Evolutionary conservation across 2,797 vertebrate genomes (phyloP).

Genomic region (Capromys pilorides): DNA sequence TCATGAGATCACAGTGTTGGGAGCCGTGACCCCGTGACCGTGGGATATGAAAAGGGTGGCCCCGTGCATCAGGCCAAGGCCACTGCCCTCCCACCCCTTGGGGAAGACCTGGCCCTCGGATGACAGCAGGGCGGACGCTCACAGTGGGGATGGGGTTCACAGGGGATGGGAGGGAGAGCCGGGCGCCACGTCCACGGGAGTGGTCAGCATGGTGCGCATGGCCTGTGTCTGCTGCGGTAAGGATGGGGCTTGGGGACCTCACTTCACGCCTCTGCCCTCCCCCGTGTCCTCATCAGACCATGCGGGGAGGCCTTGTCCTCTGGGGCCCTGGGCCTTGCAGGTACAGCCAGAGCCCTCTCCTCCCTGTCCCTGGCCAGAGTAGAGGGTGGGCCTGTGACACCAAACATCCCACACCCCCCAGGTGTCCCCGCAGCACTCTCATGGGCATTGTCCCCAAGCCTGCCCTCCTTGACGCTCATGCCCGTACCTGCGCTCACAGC

Average conservation of each 20-base stretch:
- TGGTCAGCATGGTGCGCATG: neutral
- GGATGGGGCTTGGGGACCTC: neutral
- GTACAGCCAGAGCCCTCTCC: neutral
- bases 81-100: no score
- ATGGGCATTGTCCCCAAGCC: neutral
- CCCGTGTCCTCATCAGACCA: neutral
- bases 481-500: accelerated
- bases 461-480: neutral
- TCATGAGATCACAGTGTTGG: neutral
- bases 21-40: neutral
- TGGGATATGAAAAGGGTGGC: accelerated
- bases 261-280: neutral
- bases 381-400: no score
- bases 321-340: neutral
- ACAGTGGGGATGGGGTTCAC: neutral
- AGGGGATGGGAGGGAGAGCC: neutral
- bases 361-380: neutral
- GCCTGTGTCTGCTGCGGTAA: neutral
- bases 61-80: neutral
- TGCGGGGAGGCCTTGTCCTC: neutral
- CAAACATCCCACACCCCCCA: neutral
- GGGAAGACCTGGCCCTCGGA: neutral
- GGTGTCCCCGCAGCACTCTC: neutral
- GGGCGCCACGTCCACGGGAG: neutral
- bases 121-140: neutral